Conservation (phyloP, 2,797 vertebrate species). For the Limnodromus scolopaceus region DNA sequence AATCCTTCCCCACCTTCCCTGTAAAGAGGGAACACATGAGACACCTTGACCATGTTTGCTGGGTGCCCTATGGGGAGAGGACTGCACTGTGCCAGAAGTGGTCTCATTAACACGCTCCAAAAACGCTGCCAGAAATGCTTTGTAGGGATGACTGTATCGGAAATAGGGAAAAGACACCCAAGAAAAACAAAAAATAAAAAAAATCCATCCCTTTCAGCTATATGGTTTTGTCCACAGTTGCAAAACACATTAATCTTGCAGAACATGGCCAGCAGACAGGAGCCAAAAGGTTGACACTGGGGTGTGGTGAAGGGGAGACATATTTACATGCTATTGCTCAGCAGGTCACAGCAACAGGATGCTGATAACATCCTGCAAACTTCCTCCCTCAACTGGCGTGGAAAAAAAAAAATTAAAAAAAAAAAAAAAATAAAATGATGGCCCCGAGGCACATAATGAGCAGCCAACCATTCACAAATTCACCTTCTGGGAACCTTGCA, state of each 20-base stretch:
- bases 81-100: accelerated
- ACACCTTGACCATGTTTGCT: background rate
- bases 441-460: background rate
- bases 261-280: slow-evolving; percentile 39
- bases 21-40: background rate
- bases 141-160: accelerated
- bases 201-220: background rate
- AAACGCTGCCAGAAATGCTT: background rate
- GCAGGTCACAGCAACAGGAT: slow-evolving; percentile 79
- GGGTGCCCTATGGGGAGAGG: accelerated
- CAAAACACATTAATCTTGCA: slow-evolving; percentile 69
- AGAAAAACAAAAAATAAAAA: background rate
- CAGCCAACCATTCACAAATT: slow-evolving; percentile 29
- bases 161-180: background rate
- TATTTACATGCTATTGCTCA: slow-evolving; percentile 71
- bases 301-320: slow-evolving; percentile 68
- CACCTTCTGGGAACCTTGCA: background rate
- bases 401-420: background rate
- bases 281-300: slow-evolving; percentile 76
- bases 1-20: background rate
- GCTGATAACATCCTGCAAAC: slow-evolving; percentile 79
- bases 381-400: slow-evolving; percentile 59
- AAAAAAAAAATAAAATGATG: background rate
- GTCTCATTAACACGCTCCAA: background rate
- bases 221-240: background rate